Evolutionary conservation across 1,140 invertebrate genomes (phyloP).

Genomic region (Drosophila rufa): DNA sequence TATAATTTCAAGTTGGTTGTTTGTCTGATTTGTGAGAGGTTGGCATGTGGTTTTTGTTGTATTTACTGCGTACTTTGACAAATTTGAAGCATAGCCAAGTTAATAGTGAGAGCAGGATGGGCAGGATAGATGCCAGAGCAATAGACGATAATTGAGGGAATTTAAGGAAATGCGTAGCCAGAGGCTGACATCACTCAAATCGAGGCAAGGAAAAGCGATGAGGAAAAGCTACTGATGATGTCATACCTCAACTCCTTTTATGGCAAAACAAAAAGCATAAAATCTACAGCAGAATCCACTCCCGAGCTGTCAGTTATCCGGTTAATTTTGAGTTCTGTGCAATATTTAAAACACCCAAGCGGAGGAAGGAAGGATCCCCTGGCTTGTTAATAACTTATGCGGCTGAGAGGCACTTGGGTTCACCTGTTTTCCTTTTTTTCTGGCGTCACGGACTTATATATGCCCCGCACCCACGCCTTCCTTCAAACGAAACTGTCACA

Average conservation of each 20-base stretch:
- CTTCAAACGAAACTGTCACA: conserved; percentile 74
- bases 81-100: conserved; percentile 57
- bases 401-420: conserved; percentile 44
- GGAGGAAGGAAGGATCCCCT: conserved; percentile 4
- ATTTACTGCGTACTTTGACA: conserved; percentile 57
- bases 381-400: conserved; percentile 64
- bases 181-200: conserved; percentile 40
- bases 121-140: conserved; percentile 7
- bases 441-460: conserved; percentile 33
- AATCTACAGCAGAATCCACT: conserved; percentile 28
- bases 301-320: conserved; percentile 28
- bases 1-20: conserved; percentile 3
- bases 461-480: conserved; percentile 14
- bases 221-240: conserved; percentile 10
- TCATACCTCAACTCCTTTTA: conserved; percentile 14
- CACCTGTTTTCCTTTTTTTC: conserved; percentile 23
- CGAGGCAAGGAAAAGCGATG: neutral
- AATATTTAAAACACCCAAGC: conserved; percentile 29
- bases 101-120: conserved; percentile 30
- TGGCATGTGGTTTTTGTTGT: conserved; percentile 35
- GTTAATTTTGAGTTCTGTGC: conserved; percentile 37
- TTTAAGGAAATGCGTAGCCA: conserved; percentile 45
- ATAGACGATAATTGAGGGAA: conserved; percentile 31
- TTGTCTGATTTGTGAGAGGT: conserved; percentile 27
- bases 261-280: neutral